Conservation (phyloP, 2,888 invertebrate genomes). For the Acleris cristana region DNA sequence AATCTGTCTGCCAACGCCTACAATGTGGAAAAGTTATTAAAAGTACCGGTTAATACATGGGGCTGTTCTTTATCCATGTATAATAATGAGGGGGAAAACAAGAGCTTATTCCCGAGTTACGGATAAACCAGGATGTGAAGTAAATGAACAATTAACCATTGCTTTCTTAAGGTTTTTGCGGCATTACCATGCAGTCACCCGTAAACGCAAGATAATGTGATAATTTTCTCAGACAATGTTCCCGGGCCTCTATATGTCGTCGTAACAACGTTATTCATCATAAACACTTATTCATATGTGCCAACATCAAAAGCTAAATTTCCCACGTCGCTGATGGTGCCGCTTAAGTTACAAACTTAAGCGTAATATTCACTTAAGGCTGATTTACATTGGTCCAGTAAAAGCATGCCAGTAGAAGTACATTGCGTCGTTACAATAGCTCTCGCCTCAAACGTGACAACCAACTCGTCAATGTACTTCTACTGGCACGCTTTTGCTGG, state of each 20-base stretch:
- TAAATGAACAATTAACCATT: conserved; percentile 26
- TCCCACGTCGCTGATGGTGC: conserved; percentile 46
- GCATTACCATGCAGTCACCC: conserved; percentile 36
- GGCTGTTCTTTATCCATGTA: too few species aligned
- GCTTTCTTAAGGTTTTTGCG: conserved; percentile 37
- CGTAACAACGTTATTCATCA: conserved; percentile 46
- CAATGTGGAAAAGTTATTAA: too few species aligned
- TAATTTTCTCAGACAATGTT: conserved; percentile 40
- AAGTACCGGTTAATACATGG: too few species aligned
- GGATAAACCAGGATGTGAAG: conserved; percentile 27
- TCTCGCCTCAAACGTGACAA: too few species aligned
- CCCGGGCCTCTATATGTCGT: conserved; percentile 46
- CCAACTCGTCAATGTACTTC: too few species aligned
- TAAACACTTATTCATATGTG: conserved; percentile 51
- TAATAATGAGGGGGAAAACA: too few species aligned
- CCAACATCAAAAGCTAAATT: conserved; percentile 50
- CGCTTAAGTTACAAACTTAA: conserved; percentile 45
- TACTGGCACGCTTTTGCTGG: too few species aligned
- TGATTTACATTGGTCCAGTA: too few species aligned
- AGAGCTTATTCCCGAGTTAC: neutral
- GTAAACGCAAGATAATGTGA: conserved; percentile 37
- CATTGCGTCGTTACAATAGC: too few species aligned
- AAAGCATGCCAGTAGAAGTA: too few species aligned
- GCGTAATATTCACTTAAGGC: conserved; percentile 30
- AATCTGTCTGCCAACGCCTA: too few species aligned